A percentile compares a stretch with the other conserved stretches of the same genome.
Conservation (phyloP, 2,797 vertebrate genomes). For the Typhlichthys eigenmanni region DNA sequence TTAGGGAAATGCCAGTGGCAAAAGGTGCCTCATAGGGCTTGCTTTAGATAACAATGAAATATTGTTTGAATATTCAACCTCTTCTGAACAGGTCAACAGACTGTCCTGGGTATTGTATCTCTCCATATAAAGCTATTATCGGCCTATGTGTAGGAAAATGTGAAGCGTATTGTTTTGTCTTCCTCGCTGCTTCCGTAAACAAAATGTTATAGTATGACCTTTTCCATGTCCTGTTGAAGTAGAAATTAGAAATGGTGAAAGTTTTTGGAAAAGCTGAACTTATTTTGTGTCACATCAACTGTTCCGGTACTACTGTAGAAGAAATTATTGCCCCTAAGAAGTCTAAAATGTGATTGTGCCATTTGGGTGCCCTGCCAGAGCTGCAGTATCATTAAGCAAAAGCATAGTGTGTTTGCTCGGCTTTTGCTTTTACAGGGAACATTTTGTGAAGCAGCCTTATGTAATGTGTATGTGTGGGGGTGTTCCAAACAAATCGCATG, state of each 20-base stretch:
- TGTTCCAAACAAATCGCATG: too few relatives aligned
- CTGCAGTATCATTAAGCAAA: background rate
- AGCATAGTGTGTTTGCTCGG: background rate
- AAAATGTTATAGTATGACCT: conserved; percentile 46
- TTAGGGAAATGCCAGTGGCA: conserved; percentile 3
- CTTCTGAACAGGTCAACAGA: conserved; percentile 26
- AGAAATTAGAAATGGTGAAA: conserved; percentile 52
- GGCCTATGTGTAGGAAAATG: conserved; percentile 37
- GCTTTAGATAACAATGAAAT: conserved; percentile 18
- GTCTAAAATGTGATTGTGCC: conserved; percentile 22
- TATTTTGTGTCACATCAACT: conserved; percentile 29
- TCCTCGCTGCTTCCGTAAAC: conserved; percentile 28
- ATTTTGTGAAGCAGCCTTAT: too few relatives aligned
- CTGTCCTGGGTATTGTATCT: conserved; percentile 16
- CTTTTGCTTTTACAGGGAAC: background rate
- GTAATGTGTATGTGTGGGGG: too few relatives aligned
- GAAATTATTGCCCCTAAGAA: conserved; percentile 23
- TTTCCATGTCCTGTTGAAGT: conserved; percentile 43
- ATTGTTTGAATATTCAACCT: conserved; percentile 50
- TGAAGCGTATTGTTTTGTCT: conserved; percentile 34
- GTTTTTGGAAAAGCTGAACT: conserved; percentile 43
- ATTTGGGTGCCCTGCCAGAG: conserved; percentile 1
- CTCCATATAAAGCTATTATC: conserved; percentile 21
- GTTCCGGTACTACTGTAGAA: conserved; percentile 9
- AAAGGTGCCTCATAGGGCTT: conserved; percentile 13